phyloP scores from a whole-genome alignment of 2,113 vertebrate species.

The Anolis carolinensis region DNA sequence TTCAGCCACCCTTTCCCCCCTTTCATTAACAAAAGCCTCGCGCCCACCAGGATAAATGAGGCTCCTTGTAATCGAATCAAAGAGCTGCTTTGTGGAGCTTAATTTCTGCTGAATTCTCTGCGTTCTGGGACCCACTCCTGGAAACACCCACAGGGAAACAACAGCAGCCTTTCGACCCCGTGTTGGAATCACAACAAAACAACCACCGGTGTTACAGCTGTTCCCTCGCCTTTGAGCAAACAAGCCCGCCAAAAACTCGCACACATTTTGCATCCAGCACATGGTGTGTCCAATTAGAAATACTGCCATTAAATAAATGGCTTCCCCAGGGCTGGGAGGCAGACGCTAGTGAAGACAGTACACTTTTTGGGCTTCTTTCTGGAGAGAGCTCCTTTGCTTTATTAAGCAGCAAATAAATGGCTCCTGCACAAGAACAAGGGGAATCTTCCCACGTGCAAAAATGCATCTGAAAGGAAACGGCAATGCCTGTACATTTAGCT shows the following conservation, averaged over 20 bases:
- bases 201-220: background rate
- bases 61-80: slow-evolving; percentile 34
- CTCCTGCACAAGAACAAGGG: background rate
- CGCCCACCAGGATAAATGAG: slow-evolving; percentile 15
- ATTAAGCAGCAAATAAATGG: background rate
- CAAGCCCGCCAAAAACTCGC: background rate
- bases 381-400: background rate
- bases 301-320: background rate
- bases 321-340: background rate
- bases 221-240: slow-evolving; percentile 1
- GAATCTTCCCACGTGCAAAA: background rate
- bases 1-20: background rate
- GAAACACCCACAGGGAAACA: slow-evolving; percentile 20
- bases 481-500: too few relatives aligned
- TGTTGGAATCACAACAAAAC: background rate
- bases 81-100: slow-evolving; percentile 30
- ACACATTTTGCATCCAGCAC: background rate
- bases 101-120: slow-evolving; percentile 20
- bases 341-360: too few relatives aligned
- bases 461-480: too few relatives aligned
- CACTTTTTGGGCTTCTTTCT: background rate
- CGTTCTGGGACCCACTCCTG: slow-evolving; percentile 16
- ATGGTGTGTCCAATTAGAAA: background rate
- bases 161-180: background rate
- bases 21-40: slow-evolving; percentile 27